Base-by-base conservation (phyloP, 2,797 vertebrate genomes). In the Sebastolobus altivelis region DNA sequence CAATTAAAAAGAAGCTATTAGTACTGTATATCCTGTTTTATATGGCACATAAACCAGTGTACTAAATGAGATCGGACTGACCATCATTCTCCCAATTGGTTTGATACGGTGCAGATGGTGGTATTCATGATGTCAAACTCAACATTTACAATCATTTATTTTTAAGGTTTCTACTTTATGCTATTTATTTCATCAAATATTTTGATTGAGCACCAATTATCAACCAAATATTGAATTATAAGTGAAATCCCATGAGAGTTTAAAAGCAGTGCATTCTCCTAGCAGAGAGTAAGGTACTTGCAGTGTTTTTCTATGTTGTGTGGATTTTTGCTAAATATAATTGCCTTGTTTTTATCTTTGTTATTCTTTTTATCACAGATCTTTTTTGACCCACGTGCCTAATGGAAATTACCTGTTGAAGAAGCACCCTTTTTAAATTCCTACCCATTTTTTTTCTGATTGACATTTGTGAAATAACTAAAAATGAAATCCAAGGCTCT, bases 11-110 rank as follows among this genome's bases (percentile, higher is more conserved):
- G 22, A 70, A 54, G 54, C 16, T 54, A 75, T 82, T 80, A 67
- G 65, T 60, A 8, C 59, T 40, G 61, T 78, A 69, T 63, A 77
- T 80, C 59, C 25, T 37, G 18, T 72, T 83, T 86, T 77, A 73
- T 85, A 56, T 77, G 76, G 59, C 72, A 68, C 10, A 16, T 85
- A 88, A 87, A 54, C 56, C 68, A 77, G 76, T 80, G 63, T 69
- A 52, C n/a, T 71, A 58, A 81, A 78, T 56, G 61, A 67, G 65
- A 67, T 81, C 20, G 14, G 29, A 79, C 4, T 37, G 59, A 49
- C 55, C 20, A 25, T 67, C 76, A 74, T 68, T 79, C 65, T 66
- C 68, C 20, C 55, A 13, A 75, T 33, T 79, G 27, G 79, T 76
- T 71, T 84, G 38, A 62, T 68, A 59, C 14, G 46, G 25, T 58